Percentiles rank a stretch among this genome's conserved stretches.
These are phyloP conservation scores for Pagrus major DNA, from an alignment of 2,113 vertebrate genomes.

Conservation along the genomic window DNA sequence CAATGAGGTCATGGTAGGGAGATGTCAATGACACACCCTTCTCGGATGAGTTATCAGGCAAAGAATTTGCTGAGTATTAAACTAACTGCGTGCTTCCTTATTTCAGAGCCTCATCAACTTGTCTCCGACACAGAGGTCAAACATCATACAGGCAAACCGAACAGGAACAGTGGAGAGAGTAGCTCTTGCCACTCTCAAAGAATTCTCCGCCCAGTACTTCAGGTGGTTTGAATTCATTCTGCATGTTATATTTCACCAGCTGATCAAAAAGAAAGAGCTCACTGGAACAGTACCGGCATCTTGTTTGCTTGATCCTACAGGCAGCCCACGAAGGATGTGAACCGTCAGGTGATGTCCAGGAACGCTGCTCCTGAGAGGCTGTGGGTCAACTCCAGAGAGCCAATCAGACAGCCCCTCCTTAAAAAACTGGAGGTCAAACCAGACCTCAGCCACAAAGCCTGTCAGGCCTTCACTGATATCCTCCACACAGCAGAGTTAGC, in stretches of 20 bases:
- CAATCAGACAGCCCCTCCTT: conserved; percentile 92
- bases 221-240: conserved; percentile 81
- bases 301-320: conserved; percentile 72
- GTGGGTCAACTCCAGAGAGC: conserved; percentile 92
- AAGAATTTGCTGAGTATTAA: background rate
- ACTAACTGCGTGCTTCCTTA: background rate
- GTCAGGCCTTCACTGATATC: conserved; percentile 95
- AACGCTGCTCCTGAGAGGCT: conserved; percentile 85
- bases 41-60: background rate
- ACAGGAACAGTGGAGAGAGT: conserved; percentile 75
- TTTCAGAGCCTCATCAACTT: conserved; percentile 90
- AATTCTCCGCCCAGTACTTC: conserved; percentile 92
- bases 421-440: conserved; percentile 83
- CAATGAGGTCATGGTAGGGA: conserved; percentile 89
- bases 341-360: conserved; percentile 88
- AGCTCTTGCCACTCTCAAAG: conserved; percentile 89
- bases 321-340: conserved; percentile 89
- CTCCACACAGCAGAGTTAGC: conserved; percentile 67
- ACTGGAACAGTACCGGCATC: background rate
- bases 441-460: conserved; percentile 89
- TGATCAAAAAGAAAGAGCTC: background rate
- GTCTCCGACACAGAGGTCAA: conserved; percentile 92
- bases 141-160: conserved; percentile 63
- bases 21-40: background rate
- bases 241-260: background rate